Conservation (phyloP, 2,888 invertebrate species). For the Schizotus pectinicornis region DNA sequence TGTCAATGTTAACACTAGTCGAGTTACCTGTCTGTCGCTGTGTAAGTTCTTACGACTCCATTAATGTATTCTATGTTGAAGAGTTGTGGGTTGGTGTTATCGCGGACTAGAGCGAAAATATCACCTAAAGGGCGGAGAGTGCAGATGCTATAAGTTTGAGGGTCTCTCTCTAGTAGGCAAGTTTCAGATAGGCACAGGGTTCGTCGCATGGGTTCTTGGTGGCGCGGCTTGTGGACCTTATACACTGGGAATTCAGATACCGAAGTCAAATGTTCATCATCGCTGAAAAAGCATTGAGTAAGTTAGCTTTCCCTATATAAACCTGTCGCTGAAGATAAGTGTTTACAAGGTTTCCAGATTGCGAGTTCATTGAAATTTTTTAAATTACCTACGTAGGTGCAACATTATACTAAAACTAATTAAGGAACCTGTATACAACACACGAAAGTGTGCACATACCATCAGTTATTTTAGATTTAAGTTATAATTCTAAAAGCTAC, state of each 20-base stretch:
- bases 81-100: slow-evolving; percentile 89
- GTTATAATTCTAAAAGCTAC: too few relatives aligned
- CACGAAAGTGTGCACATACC: too few relatives aligned
- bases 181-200: slow-evolving; percentile 94
- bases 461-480: too few relatives aligned
- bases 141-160: slow-evolving; percentile 93
- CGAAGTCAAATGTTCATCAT: slow-evolving; percentile 95
- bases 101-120: slow-evolving; percentile 90
- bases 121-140: slow-evolving; percentile 83
- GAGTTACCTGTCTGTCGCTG: slow-evolving; percentile 85
- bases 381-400: too few relatives aligned
- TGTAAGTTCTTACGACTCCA: slow-evolving; percentile 86
- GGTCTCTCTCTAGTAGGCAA: slow-evolving; percentile 95
- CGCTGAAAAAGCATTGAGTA: slow-evolving; percentile 64
- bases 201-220: slow-evolving; percentile 84
- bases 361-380: too few relatives aligned
- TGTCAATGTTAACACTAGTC: neutral
- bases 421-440: too few relatives aligned
- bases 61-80: slow-evolving; percentile 94
- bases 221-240: slow-evolving; percentile 82
- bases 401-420: too few relatives aligned
- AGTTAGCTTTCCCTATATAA: too few relatives aligned
- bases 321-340: too few relatives aligned
- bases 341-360: too few relatives aligned
- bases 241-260: slow-evolving; percentile 96